A percentile compares a stretch with the other conserved stretches of the same genome.
Evolutionary conservation across 2,113 vertebrate species (phyloP).

Genomic region (Toxotes jaculatrix): DNA sequence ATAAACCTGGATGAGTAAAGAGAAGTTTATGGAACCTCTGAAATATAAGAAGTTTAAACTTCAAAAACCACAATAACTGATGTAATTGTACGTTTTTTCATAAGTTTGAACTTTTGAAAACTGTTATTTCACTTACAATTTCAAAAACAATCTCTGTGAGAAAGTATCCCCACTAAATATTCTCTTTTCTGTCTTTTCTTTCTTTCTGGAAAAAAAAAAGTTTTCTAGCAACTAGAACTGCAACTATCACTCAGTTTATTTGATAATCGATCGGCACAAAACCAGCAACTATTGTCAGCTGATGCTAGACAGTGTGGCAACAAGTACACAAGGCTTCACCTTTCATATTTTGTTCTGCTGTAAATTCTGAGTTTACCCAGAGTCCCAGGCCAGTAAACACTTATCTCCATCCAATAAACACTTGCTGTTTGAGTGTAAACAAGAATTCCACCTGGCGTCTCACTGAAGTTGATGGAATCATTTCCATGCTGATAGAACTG

Average conservation of each 20-base stretch:
- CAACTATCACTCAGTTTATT: too few relatives aligned
- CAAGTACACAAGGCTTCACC: background rate
- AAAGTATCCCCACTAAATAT: too few relatives aligned
- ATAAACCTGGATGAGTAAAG: slow-evolving; percentile 74
- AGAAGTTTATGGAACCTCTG: background rate
- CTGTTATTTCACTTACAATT: too few relatives aligned
- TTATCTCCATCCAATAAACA: slow-evolving; percentile 57
- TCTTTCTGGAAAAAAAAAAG: too few relatives aligned
- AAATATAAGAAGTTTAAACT: background rate
- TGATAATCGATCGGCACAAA: too few relatives aligned
- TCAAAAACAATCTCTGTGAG: too few relatives aligned
- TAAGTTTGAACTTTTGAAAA: too few relatives aligned
- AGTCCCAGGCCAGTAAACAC: slow-evolving; percentile 55
- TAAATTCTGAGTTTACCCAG: slow-evolving; percentile 23
- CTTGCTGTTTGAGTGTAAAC: slow-evolving; percentile 42
- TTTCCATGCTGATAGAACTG: slow-evolving; percentile 19
- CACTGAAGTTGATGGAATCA: slow-evolving; percentile 9
- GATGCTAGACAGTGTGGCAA: background rate
- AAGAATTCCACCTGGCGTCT: background rate
- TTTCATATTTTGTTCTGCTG: background rate
- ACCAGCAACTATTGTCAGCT: background rate
- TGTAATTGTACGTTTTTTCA: too few relatives aligned
- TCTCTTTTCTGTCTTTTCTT: too few relatives aligned
- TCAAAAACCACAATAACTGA: background rate
- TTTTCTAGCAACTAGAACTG: too few relatives aligned